Evolutionary conservation across 2,797 vertebrate genomes (phyloP).

Genomic region (Melanotaenia maccullochi): DNA sequence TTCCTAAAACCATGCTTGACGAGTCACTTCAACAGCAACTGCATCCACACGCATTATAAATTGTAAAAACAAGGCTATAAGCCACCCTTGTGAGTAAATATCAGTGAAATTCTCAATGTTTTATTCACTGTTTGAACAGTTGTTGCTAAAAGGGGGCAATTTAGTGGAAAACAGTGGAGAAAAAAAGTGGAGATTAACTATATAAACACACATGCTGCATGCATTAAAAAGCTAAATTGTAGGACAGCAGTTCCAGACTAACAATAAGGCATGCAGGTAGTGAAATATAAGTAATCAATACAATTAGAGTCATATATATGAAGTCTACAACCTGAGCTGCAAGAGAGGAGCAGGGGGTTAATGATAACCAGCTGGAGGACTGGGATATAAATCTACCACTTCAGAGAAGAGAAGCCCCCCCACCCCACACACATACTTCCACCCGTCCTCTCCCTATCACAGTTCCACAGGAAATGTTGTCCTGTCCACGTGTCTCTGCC

Average conservation of each 20-base stretch:
- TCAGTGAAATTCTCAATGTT: not conserved
- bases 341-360: constrained; percentile 58
- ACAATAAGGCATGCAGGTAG: constrained; percentile 1
- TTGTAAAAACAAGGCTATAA: not conserved
- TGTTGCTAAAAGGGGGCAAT: constrained; percentile 10
- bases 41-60: not conserved
- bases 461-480: constrained; percentile 53
- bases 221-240: constrained; percentile 3
- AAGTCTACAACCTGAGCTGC: constrained; percentile 28
- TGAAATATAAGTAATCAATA: not conserved
- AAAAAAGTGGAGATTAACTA: constrained; percentile 2
- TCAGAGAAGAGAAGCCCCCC: constrained; percentile 45
- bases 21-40: constrained; percentile 16
- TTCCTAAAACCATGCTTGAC: constrained; percentile 27
- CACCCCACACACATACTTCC: not conserved
- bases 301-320: not conserved
- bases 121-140: constrained; percentile 9
- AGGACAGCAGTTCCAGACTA: constrained; percentile 4
- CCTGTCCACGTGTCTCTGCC: constrained; percentile 66
- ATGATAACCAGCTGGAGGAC: constrained; percentile 69
- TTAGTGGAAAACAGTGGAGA: not conserved
- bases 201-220: constrained; percentile 6
- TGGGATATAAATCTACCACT: constrained; percentile 63
- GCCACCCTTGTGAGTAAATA: not conserved
- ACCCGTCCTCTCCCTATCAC: constrained; percentile 27